Conservation (phyloP, 2,113 vertebrate genomes). For the Cisticola juncidis region DNA sequence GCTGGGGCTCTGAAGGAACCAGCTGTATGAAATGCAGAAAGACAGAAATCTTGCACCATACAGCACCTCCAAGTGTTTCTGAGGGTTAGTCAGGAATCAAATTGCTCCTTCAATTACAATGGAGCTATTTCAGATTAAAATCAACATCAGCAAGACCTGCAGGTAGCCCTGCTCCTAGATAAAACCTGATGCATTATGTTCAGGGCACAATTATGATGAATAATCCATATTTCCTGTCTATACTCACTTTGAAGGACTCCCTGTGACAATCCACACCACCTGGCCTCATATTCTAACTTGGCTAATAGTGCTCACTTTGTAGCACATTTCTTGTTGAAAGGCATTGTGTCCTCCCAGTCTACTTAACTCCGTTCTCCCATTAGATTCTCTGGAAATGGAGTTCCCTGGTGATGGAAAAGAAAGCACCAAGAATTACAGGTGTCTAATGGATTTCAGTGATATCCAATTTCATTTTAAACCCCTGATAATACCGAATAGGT, state of each 20-base stretch:
- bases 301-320: neutral
- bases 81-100: neutral
- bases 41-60: neutral
- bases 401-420: neutral
- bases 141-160: neutral
- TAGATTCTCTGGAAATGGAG: neutral
- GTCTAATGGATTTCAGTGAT: neutral
- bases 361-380: neutral
- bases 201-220: neutral
- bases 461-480: neutral
- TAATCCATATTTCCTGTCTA: neutral
- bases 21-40: neutral
- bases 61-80: neutral
- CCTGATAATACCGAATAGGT: neutral
- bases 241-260: neutral
- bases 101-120: neutral
- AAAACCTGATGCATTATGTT: neutral
- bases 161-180: neutral
- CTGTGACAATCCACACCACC: neutral
- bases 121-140: neutral
- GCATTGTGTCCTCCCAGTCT: neutral
- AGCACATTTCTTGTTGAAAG: neutral
- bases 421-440: neutral
- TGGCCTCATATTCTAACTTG: neutral
- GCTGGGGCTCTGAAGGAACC: neutral